Percentiles rank a stretch among this genome's conserved stretches.
These are phyloP conservation scores for Holacanthella duospinosa DNA, from an alignment of 2,888 invertebrate species.

Conservation along the genomic window DNA sequence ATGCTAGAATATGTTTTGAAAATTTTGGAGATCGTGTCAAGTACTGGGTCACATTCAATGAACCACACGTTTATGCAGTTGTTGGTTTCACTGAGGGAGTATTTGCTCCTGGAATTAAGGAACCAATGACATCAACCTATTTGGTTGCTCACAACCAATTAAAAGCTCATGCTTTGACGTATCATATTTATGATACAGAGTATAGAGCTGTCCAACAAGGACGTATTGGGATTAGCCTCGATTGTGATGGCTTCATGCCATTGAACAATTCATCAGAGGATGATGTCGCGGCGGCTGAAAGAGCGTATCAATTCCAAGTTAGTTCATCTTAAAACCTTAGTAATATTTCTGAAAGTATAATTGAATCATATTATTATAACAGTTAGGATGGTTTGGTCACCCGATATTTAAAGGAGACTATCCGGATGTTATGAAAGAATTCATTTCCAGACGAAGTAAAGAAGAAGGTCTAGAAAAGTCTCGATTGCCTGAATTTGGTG, in stretches of 20 bases:
- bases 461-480: conserved; percentile 19
- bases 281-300: conserved; percentile 30
- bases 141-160: conserved; percentile 53
- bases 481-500: conserved; percentile 15
- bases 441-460: conserved; percentile 19
- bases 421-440: conserved; percentile 24
- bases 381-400: conserved; percentile 26
- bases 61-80: conserved; percentile 45
- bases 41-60: conserved; percentile 55
- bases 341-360: background rate
- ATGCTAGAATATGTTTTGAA: conserved; percentile 44
- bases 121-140: conserved; percentile 47
- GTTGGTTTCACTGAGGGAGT: conserved; percentile 11
- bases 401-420: conserved; percentile 27
- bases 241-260: conserved; percentile 30
- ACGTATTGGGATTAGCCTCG: conserved; percentile 33
- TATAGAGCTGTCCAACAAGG: conserved; percentile 42
- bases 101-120: conserved; percentile 48
- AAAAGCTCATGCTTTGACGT: conserved; percentile 55
- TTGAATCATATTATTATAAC: background rate
- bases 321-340: background rate
- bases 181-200: conserved; percentile 51
- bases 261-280: conserved; percentile 13
- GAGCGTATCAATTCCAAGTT: conserved; percentile 27
- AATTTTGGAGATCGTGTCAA: conserved; percentile 46